Evolutionary conservation across 2,113 vertebrate genomes (phyloP).

Genomic region (Patagioenas fasciata): DNA sequence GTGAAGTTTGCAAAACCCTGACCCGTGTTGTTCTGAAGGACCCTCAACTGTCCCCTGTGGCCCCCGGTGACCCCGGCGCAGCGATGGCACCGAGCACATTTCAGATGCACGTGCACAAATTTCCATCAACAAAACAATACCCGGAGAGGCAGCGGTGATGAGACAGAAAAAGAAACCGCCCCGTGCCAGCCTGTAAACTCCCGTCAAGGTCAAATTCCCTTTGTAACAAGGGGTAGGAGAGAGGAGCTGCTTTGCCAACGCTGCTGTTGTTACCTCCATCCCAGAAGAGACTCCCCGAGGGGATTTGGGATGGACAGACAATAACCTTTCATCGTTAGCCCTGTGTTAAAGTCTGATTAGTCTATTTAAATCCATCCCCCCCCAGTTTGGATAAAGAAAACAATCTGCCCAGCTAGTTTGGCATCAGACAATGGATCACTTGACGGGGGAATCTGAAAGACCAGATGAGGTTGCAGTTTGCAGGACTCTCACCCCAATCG

Average conservation of each 20-base stretch:
- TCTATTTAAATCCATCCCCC: conserved; percentile 64
- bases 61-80: neutral
- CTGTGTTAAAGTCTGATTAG: conserved; percentile 63
- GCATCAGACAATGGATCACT: conserved; percentile 68
- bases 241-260: neutral
- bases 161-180: conserved; percentile 50
- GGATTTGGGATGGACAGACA: conserved; percentile 28
- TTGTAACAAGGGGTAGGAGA: neutral
- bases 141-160: conserved; percentile 2
- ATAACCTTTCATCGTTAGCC: conserved; percentile 67
- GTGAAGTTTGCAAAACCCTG: too few relatives aligned
- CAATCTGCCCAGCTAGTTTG: conserved; percentile 70
- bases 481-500: neutral
- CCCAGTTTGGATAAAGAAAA: conserved; percentile 61
- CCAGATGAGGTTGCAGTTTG: conserved; percentile 66
- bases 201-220: conserved; percentile 59
- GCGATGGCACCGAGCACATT: fast-evolving
- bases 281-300: conserved; percentile 11
- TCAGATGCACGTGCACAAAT: neutral
- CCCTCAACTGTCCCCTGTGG: fast-evolving
- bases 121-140: conserved; percentile 32
- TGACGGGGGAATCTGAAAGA: conserved; percentile 55
- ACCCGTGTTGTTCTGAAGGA: fast-evolving
- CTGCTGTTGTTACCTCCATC: conserved; percentile 12
- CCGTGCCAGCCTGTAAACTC: conserved; percentile 29